Base-by-base conservation (phyloP, 1,140 invertebrate genomes). In the Ectropis grisescens region DNA sequence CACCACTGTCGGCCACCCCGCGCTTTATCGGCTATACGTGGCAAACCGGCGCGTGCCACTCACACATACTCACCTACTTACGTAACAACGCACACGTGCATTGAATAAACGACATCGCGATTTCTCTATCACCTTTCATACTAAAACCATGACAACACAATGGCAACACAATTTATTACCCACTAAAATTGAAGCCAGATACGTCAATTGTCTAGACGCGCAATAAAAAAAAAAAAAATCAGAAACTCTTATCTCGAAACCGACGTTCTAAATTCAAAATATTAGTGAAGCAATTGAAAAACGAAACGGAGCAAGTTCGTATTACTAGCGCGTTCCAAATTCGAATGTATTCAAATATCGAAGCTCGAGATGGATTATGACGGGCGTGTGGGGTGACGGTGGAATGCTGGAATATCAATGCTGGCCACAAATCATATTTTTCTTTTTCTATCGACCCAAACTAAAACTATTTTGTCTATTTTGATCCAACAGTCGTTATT, bases 251-350 rank as follows among this genome's bases (percentile, higher is more conserved):
- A 74, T 71, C 66, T 65, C 57, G 32, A 51, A 53, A 41, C 43
- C 45, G 52, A 52, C 67, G 64, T 72, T 78, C 75, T 55, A 75
- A 66, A 80, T 80, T 68, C 64, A 68, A 80, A 80, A 74, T 72
- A 67, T 74, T 58, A 74, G 61, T 69, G 69, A 70, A 74, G 68
- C 70, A 75, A 75, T 78, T 72, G 68, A 74, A 75, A 80, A 78
- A 75, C 68, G 70, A 80, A 74, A 61, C 74, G 67, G 41, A 61
- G 51, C 47, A 65, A 75, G 68, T 67, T 79, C 70, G 55, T 61
- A 59, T 79, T 75, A 65, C 67, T 50, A 48, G 50, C 58, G 43
- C 60, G 70, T 67, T 67, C 68, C 70, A 69, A 72, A 76, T 75
- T 69, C 66, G 60, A 65, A 59, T 60, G 66, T 71, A 76, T 75